Conservation (phyloP, 2,113 vertebrate genomes). For the Podilymbus podiceps region DNA sequence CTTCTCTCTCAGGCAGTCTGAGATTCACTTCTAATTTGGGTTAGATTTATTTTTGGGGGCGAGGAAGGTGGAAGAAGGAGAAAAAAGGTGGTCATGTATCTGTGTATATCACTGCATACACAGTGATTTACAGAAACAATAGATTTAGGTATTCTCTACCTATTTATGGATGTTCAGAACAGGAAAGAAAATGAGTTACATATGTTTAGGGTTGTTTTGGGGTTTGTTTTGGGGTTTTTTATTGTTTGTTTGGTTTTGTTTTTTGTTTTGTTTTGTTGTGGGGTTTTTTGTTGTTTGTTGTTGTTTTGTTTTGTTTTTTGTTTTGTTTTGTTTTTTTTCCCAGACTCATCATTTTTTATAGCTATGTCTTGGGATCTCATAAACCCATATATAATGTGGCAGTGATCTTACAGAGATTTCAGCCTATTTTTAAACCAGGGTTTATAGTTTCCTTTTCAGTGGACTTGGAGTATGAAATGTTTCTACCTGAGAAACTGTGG, state of each 20-base stretch:
- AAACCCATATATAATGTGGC: neutral
- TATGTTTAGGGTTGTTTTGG: neutral
- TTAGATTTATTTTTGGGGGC: neutral
- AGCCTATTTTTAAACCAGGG: neutral
- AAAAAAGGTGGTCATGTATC: neutral
- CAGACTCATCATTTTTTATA: neutral
- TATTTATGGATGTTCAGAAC: neutral
- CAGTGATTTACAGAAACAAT: neutral
- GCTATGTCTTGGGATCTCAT: neutral
- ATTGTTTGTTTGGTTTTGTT: too few relatives aligned
- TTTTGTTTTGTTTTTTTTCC: neutral
- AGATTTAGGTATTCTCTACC: neutral
- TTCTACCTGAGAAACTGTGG: neutral
- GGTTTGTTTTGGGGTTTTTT: too few relatives aligned
- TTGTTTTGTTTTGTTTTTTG: too few relatives aligned
- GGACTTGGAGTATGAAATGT: neutral
- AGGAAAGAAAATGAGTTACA: neutral
- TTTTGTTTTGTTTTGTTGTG: too few relatives aligned
- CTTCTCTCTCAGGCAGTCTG: neutral
- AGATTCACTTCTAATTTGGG: neutral
- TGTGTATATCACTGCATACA: neutral
- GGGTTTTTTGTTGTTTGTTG: too few relatives aligned
- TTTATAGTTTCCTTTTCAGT: neutral
- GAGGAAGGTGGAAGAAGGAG: accelerated
- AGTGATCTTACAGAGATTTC: neutral